phyloP scores from a whole-genome alignment of 1,140 invertebrate genomes.

The Globodera ellingtonae region DNA sequence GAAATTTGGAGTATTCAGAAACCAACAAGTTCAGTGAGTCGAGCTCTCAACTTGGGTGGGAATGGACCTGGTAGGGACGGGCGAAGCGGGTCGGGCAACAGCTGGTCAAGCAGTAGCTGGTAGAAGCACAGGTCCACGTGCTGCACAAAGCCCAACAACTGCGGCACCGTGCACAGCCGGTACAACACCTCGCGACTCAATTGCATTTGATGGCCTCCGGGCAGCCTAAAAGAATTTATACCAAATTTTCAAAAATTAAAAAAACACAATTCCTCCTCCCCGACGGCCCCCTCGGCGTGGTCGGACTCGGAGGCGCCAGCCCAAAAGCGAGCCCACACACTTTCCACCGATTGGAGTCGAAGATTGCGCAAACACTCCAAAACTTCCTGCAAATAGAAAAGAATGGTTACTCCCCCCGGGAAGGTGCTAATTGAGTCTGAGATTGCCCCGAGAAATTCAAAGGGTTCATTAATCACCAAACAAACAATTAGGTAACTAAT shows the following conservation, averaged over 20 bases:
- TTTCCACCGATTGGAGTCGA: slow-evolving; percentile 34
- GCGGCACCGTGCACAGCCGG: slow-evolving; percentile 70
- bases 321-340: slow-evolving; percentile 44
- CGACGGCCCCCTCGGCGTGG: slow-evolving; percentile 23
- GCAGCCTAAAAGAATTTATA: slow-evolving; percentile 11
- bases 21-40: too few species aligned
- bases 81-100: slow-evolving; percentile 91
- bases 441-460: too few species aligned
- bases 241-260: background rate
- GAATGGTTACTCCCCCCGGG: background rate
- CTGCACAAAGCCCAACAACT: slow-evolving; percentile 75
- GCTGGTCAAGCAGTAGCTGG: slow-evolving; percentile 89
- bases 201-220: slow-evolving; percentile 15
- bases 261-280: slow-evolving; percentile 15
- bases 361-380: slow-evolving; percentile 37
- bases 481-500: background rate
- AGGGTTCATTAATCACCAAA: background rate
- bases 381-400: slow-evolving; percentile 20
- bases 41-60: too few species aligned
- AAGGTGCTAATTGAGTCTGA: too few species aligned
- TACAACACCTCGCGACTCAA: slow-evolving; percentile 69
- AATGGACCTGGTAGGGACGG: background rate
- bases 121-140: slow-evolving; percentile 89
- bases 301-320: slow-evolving; percentile 17
- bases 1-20: background rate